phyloP scores from a whole-genome alignment of 2,113 vertebrate genomes.

The Myrmecobius fasciatus region DNA sequence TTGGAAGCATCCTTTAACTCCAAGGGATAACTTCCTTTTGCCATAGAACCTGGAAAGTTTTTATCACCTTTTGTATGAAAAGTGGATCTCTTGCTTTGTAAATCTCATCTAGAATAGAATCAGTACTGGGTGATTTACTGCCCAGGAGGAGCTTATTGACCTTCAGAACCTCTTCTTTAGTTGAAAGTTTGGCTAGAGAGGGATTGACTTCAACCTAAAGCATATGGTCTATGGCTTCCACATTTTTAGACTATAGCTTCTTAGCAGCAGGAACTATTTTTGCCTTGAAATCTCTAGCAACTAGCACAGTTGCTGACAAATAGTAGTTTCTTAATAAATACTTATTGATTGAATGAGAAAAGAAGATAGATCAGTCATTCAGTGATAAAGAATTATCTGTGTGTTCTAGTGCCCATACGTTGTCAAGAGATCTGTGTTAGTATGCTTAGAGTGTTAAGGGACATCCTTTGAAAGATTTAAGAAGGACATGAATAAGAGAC shows the following conservation, averaged over 20 bases:
- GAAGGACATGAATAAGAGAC: background rate
- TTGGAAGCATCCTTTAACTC: background rate
- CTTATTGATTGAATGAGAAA: background rate
- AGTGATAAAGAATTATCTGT: background rate
- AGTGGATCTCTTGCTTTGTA: background rate
- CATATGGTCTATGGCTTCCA: background rate
- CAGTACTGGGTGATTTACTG: background rate
- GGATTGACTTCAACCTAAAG: background rate
- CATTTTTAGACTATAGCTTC: background rate
- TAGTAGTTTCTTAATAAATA: background rate
- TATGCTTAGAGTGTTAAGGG: background rate
- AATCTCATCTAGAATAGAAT: background rate
- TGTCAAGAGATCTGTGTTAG: background rate
- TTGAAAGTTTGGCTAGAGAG: background rate
- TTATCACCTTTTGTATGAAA: background rate
- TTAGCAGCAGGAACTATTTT: background rate
- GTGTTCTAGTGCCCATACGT: background rate
- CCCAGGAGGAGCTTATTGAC: background rate
- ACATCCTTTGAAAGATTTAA: background rate
- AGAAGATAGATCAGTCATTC: background rate
- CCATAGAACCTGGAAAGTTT: background rate
- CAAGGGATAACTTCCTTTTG: background rate
- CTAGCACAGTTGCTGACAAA: background rate
- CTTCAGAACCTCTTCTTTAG: background rate
- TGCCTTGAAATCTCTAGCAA: background rate